Conservation (phyloP, 2,888 invertebrate genomes). For the Melanchra persicariae region DNA sequence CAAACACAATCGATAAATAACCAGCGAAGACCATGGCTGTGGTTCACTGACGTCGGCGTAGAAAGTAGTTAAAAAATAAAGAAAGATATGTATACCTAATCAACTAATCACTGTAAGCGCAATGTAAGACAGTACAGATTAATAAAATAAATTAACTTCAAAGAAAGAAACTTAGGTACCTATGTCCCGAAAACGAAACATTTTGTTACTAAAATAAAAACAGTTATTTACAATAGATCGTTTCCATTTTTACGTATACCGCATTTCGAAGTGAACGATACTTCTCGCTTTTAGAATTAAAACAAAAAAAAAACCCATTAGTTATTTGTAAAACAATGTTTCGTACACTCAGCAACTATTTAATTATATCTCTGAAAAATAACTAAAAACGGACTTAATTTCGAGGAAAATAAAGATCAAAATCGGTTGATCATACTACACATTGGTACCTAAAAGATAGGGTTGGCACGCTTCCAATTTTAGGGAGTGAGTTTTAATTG, state of each 20-base stretch:
- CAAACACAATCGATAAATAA: no score
- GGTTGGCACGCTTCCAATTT: slow-evolving; percentile 64
- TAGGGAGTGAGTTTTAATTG: slow-evolving; percentile 69
- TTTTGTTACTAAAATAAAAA: slow-evolving; percentile 11
- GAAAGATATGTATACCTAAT: background rate
- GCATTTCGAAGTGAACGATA: slow-evolving; percentile 34
- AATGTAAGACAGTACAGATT: background rate
- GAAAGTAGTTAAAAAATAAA: background rate
- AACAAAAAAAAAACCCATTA: slow-evolving; percentile 54
- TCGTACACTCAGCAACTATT: slow-evolving; percentile 59
- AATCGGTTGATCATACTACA: slow-evolving; percentile 21
- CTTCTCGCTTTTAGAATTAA: slow-evolving; percentile 19
- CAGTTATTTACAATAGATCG: slow-evolving; percentile 14
- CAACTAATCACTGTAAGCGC: background rate
- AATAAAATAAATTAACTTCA: slow-evolving; percentile 26
- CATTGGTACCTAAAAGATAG: slow-evolving; percentile 36
- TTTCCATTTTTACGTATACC: slow-evolving; percentile 23
- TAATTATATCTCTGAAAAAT: slow-evolving; percentile 53
- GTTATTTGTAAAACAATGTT: slow-evolving; percentile 61
- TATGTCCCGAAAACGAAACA: background rate
- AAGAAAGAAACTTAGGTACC: slow-evolving; percentile 6
- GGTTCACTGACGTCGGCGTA: no score
- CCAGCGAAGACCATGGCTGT: no score
- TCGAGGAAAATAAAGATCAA: slow-evolving; percentile 7
- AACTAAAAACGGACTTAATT: slow-evolving; percentile 26